Base-by-base conservation (phyloP, 2,113 vertebrate species). In the Prolemur simus region DNA sequence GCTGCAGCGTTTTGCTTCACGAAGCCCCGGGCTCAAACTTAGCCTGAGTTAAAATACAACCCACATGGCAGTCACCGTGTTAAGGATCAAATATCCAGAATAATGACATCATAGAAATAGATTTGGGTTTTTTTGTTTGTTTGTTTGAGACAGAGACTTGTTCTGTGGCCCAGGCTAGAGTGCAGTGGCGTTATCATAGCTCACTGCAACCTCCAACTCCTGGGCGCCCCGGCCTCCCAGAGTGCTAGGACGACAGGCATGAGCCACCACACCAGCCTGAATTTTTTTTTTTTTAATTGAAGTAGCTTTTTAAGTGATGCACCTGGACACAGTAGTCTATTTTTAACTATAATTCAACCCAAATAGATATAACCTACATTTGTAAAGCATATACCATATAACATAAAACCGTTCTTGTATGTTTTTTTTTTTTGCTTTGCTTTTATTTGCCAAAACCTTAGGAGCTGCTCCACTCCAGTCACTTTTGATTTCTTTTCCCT, bases 311-410 rank as follows among this genome's bases (percentile, higher is more conserved):
- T 60, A 78, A 90, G 94, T 89, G 45, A 37, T 76, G 52, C 93
- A 52, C 14, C 78, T 56, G 39, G 21, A 74, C 11, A 58, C 2
- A 58, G 17, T 32, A 12, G 27, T 81, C 77, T 82, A 69, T 39
- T 69, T 96, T 96, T 71, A 94, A 95, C 82, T 37, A 84, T 17
- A 84, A 83, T 12, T 91, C 17, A 64, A 23, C 77, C 39, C 94
- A 91, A 96, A 95, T 66, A 89, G 82, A 76, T 66, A 84, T 58
- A 90, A 58, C 25, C 37, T 94, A 87, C 20, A 58, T 84, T 90
- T 81, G 23, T 73, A 94, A 97, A 78, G 23, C 66, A 69, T 60
- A 66, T 15, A 56, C 32, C 54, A 60, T 81, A 20, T 32, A 91
- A 89, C 39, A 91, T 11, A 66, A 88, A 94, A 83, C 5, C 0